Base-by-base conservation (phyloP, 2,113 vertebrate genomes). In the Sphaerodactylus townsendi region DNA sequence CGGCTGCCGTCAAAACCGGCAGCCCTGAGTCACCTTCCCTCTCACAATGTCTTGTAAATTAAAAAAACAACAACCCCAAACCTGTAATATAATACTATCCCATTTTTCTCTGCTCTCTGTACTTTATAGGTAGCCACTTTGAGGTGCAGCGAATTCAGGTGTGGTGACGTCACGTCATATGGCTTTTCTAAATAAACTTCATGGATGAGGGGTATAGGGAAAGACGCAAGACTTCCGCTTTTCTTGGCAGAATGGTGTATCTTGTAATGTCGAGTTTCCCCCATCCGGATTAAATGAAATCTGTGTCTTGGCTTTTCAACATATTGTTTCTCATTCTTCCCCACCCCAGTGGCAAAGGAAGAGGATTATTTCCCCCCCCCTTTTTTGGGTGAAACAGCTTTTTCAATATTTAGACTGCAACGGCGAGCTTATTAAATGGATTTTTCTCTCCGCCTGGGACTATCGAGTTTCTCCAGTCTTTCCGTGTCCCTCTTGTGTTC, bases 281-380 rank as follows among this genome's bases (percentile, higher is more conserved):
- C 30, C 13, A 37, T 15, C 21, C 64, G 70, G 70, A 59, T 74
- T 74, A 82, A 74, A 71, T 39, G 11, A 71, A 71, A 71, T 64
- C 64, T 53, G 28, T 23, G 2, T n/a, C 5, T 3, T 46, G 44
- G 25, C 81, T 73, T 82, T 74, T 65, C 28, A 81, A 82, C 46
- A 66, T 25, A 66, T 66, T 75, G 46, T 76, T 75, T 35, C 72
- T 53, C n/a, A 30, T 68, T 25, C 9, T 9, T 44, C 50, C 50
- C 23, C 35, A 66, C 72, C 59, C 59, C 72, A 21, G 3, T 76
- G 81, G 48, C 14, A 30, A 13, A n/a, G 14, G 33, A 70, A 82
- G 81, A 65, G n/a, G 81, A 83, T 83, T 83, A 66, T 83, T 76
- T 82, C 19, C 81, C 33, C 66, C 46, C 14, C 48, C 10, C n/a